phyloP scores from a whole-genome alignment of 2,797 vertebrate species.

The Artibeus lituratus region DNA sequence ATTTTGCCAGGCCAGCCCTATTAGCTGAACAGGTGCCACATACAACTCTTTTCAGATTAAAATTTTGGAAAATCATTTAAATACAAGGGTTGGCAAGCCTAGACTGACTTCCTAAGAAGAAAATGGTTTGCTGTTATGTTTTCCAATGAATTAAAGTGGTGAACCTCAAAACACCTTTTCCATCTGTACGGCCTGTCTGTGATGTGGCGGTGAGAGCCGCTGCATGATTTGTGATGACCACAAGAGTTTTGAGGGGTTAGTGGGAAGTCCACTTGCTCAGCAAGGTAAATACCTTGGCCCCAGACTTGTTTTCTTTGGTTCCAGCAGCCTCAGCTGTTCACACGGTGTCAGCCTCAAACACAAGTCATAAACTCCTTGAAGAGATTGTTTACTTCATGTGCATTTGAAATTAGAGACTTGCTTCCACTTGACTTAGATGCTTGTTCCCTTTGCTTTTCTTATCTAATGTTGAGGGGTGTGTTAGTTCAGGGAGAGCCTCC shows the following conservation, averaged over 20 bases:
- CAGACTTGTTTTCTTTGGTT: neutral
- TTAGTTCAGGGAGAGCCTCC: neutral
- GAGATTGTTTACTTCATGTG: neutral
- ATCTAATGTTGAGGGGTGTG: neutral
- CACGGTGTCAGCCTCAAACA: neutral
- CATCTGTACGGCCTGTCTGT: neutral
- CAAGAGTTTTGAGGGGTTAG: neutral
- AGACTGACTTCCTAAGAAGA: neutral
- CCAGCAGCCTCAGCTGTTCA: neutral
- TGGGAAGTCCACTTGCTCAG: neutral
- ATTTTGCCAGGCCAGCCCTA: neutral
- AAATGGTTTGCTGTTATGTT: neutral
- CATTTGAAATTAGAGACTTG: neutral
- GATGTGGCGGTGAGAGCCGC: neutral
- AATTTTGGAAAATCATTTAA: constrained; percentile 18
- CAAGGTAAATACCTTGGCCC: neutral
- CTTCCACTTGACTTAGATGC: neutral
- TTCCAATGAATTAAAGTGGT: neutral
- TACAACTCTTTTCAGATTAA: neutral
- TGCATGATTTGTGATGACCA: neutral
- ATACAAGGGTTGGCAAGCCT: neutral
- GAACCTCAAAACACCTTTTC: neutral
- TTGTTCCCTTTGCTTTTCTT: constrained; percentile 14
- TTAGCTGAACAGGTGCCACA: neutral
- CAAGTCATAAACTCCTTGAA: neutral